phyloP scores from a whole-genome alignment of 2,113 vertebrate species.

The Urocolius indicus region DNA sequence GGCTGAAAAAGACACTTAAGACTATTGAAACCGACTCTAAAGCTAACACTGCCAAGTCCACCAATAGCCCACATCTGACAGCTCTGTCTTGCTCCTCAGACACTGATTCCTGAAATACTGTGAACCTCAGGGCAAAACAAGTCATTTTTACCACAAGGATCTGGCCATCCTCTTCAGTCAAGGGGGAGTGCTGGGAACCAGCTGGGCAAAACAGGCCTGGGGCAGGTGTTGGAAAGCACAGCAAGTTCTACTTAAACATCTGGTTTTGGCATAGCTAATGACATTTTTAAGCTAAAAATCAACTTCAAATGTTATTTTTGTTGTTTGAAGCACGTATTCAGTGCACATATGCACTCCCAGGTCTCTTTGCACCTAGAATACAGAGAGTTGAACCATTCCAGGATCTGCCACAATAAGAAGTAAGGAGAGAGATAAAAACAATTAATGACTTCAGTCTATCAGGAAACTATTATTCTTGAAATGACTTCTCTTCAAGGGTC shows the following conservation, averaged over 20 bases:
- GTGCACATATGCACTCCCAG: not conserved
- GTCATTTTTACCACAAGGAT: not conserved
- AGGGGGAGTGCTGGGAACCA: not conserved
- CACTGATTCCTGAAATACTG: not conserved
- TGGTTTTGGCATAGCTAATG: constrained; percentile 19
- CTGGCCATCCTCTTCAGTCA: not conserved
- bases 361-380: not conserved
- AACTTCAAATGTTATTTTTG: constrained; percentile 13
- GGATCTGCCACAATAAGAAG: not conserved
- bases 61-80: not conserved
- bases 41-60: not conserved
- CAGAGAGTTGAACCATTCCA: not conserved
- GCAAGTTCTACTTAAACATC: not conserved
- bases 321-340: constrained; percentile 18
- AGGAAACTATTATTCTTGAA: not conserved
- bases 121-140: not conserved
- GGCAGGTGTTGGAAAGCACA: too few relatives aligned
- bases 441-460: not conserved
- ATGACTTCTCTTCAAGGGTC: not conserved
- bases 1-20: too few relatives aligned
- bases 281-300: constrained; percentile 4
- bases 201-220: not conserved
- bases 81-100: not conserved
- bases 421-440: not conserved
- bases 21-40: not conserved